Evolutionary conservation across 2,888 invertebrate genomes (phyloP).

Genomic region (Euplagia quadripunctaria): DNA sequence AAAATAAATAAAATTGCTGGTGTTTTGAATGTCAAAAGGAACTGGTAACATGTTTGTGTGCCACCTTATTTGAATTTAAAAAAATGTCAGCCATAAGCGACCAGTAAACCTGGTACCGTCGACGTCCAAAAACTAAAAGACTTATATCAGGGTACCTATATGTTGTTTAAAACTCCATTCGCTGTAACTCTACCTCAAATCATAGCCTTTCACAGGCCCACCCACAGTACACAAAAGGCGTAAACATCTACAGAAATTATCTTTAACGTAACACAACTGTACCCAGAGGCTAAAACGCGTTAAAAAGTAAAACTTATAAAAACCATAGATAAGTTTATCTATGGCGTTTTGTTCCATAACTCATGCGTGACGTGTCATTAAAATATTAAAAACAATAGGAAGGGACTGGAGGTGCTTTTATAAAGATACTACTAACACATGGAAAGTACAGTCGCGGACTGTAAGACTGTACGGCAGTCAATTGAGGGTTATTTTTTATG

Average conservation of each 20-base stretch:
- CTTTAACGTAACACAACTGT: conserved; percentile 21
- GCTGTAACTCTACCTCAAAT: neutral
- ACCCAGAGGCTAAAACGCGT: conserved; percentile 40
- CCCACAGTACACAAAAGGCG: conserved; percentile 25
- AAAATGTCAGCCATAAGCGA: no score
- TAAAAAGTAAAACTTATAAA: conserved; percentile 29
- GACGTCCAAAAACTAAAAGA: no score
- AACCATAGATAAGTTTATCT: conserved; percentile 37
- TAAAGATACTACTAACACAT: conserved; percentile 36
- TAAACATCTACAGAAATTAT: conserved; percentile 26
- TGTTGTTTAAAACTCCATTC: neutral
- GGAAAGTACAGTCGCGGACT: conserved; percentile 26
- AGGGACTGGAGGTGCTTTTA: conserved; percentile 34
- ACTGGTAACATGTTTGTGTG: no score
- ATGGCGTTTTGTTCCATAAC: conserved; percentile 45
- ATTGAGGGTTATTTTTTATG: neutral
- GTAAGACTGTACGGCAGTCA: neutral
- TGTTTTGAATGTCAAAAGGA: no score
- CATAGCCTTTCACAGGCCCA: conserved; percentile 24
- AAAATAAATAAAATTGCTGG: no score
- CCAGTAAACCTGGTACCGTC: no score
- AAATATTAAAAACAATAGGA: conserved; percentile 56
- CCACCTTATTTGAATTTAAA: no score
- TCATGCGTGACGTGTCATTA: conserved; percentile 59
- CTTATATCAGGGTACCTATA: neutral